These are phyloP conservation scores for Alcedo quadribrachys DNA, from an alignment of 2,797 vertebrate species.

Conservation along the genomic window DNA sequence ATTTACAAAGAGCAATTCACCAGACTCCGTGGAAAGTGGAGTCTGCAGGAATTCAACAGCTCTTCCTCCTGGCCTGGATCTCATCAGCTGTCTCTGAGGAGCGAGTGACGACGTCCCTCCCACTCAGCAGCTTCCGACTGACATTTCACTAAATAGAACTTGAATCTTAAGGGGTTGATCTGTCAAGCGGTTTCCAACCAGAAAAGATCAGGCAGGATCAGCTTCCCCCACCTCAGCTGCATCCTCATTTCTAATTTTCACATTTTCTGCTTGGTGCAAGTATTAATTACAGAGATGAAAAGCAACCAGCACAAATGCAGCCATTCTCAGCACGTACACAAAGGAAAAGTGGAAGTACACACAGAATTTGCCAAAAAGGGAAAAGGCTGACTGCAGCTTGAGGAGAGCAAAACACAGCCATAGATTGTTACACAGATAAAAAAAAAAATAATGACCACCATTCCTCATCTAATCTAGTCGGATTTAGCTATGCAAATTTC, in stretches of 20 bases:
- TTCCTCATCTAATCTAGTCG: background rate
- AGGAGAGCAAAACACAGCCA: background rate
- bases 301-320: slow-evolving; percentile 34
- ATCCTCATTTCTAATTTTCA: slow-evolving; percentile 64
- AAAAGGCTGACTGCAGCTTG: slow-evolving; percentile 16
- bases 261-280: slow-evolving; percentile 64
- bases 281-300: slow-evolving; percentile 76
- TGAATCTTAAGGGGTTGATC: slow-evolving; percentile 48
- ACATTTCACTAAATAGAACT: slow-evolving; percentile 54
- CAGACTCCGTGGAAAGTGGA: background rate
- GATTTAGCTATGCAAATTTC: slow-evolving; percentile 26
- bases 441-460: background rate
- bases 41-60: slow-evolving; percentile 4
- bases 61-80: background rate
- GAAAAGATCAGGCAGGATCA: slow-evolving; percentile 60
- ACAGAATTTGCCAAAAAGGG: slow-evolving; percentile 21
- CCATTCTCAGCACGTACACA: slow-evolving; percentile 54
- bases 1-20: slow-evolving; percentile 20
- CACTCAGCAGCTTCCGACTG: slow-evolving; percentile 48
- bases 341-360: slow-evolving; percentile 13
- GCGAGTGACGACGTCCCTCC: slow-evolving; percentile 40
- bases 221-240: slow-evolving; percentile 1
- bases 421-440: background rate
- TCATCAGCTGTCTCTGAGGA: slow-evolving; percentile 50
- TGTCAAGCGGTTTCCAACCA: slow-evolving; percentile 43